Evolutionary conservation across 2,797 vertebrate species (phyloP).

Genomic region (Poecilia gillii): DNA sequence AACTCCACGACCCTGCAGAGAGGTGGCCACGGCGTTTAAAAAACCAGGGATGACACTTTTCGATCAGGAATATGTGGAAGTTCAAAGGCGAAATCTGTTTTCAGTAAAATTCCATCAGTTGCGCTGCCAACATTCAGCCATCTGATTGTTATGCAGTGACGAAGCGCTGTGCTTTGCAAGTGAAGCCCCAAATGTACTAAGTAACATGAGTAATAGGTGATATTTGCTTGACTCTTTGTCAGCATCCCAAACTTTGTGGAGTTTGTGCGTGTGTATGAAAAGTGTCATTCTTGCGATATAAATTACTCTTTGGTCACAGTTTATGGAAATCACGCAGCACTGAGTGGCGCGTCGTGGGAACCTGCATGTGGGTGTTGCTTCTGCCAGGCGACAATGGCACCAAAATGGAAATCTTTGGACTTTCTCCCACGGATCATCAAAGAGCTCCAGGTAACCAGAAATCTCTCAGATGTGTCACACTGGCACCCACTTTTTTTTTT

Average conservation of each 20-base stretch:
- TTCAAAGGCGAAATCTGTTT: slow-evolving; percentile 81
- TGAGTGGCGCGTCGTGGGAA: slow-evolving; percentile 55
- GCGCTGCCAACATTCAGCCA: slow-evolving; percentile 82
- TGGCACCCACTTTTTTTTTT: not conserved
- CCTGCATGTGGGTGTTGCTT: slow-evolving; percentile 48
- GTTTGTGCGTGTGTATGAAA: slow-evolving; percentile 64
- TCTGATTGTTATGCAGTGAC: slow-evolving; percentile 86
- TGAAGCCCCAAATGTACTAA: slow-evolving; percentile 84
- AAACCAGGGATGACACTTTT: slow-evolving; percentile 55
- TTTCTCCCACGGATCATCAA: slow-evolving; percentile 41
- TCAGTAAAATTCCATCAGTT: slow-evolving; percentile 88
- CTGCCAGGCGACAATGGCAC: slow-evolving; percentile 49
- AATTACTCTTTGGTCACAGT: slow-evolving; percentile 66
- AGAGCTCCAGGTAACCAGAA: slow-evolving; percentile 43
- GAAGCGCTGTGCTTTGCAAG: slow-evolving; percentile 82
- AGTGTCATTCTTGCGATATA: slow-evolving; percentile 70
- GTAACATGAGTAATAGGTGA: slow-evolving; percentile 86
- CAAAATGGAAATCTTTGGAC: slow-evolving; percentile 50
- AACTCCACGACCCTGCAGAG: not conserved
- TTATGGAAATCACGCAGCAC: slow-evolving; percentile 67
- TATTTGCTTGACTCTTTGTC: slow-evolving; percentile 79
- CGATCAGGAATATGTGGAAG: slow-evolving; percentile 73
- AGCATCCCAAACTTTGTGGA: slow-evolving; percentile 74
- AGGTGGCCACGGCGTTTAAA: slow-evolving; percentile 30
- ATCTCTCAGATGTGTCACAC: slow-evolving; percentile 29